Base-by-base conservation (phyloP, 2,888 invertebrate genomes). In the Hypsopygia costalis region DNA sequence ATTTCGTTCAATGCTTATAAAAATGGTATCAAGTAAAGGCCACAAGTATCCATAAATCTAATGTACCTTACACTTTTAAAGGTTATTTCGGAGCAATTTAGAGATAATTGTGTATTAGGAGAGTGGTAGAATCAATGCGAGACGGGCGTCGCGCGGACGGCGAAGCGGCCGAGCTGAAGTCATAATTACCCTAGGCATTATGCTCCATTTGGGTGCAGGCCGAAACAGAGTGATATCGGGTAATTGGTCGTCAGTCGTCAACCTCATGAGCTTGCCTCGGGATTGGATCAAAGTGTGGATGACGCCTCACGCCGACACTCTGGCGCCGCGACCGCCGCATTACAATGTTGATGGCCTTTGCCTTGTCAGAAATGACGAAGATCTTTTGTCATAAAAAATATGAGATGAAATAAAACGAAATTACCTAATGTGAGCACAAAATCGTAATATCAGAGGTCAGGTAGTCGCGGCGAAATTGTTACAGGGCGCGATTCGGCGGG, bases 281-380 rank as follows among this genome's bases (percentile, higher is more conserved):
- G 85, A 81, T 81, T 81, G 82, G 81, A 86, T 85, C 83, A 75
- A 76, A 76, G 76, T 63, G 70, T 63, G 69, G 80, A 75, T 75
- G 81, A 79, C 72, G 77, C 71, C 64, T 64, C 61, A 51, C 50
- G 72, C 72, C 83, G 82, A 64, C 81, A 55, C 64, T 50, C 58
- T 73, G 89, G 89, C 89, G 88, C 89, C 89, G 20, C 25, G 27
- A 72, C 60, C 53, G 64, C 66, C 73, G 69, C 76, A 83, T 88
- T 86, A 89, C 81, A 81, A 72, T 64, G 81, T 81, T 87, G 89
- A 89, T 88, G 82, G 85, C 83, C 81, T 85, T 87, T 86, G 86
- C 87, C 86, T 78, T 86, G 87, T 86, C 86, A 88, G 85, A 88
- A 89, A 81, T 87, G 87, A 87, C 86, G 87, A 77, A 85, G 88